phyloP scores from a whole-genome alignment of 2,113 vertebrate genomes.

The Dascyllus trimaculatus region DNA sequence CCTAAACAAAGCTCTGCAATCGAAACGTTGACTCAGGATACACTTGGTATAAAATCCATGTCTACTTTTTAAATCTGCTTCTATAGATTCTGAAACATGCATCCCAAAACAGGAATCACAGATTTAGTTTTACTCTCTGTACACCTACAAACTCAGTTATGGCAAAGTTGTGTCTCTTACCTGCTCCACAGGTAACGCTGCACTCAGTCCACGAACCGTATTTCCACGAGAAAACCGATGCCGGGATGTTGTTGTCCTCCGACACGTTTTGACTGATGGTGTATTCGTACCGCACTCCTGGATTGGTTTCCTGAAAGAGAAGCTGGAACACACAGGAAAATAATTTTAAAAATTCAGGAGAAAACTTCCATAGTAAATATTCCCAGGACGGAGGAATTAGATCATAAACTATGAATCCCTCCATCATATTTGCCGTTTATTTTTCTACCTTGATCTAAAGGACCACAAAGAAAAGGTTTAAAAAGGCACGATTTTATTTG shows the following conservation, averaged over 20 bases:
- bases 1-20: neutral
- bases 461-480: too few relatives aligned
- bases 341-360: neutral
- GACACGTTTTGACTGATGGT: conserved; percentile 85
- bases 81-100: neutral
- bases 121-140: neutral
- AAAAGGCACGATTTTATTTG: too few relatives aligned
- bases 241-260: conserved; percentile 50
- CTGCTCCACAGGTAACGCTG: conserved; percentile 91
- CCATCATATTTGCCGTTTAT: too few relatives aligned
- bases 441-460: too few relatives aligned
- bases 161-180: conserved; percentile 74
- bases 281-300: conserved; percentile 93
- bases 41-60: too few relatives aligned
- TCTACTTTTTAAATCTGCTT: too few relatives aligned
- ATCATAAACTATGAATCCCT: too few relatives aligned
- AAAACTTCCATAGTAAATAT: neutral
- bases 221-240: conserved; percentile 89
- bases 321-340: conserved; percentile 82
- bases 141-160: neutral
- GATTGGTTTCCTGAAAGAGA: conserved; percentile 95
- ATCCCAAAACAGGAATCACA: too few relatives aligned
- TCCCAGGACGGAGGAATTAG: neutral
- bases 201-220: conserved; percentile 92
- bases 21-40: neutral